phyloP scores from a whole-genome alignment of 2,797 vertebrate genomes.

The Chiroxiphia lanceolata region DNA sequence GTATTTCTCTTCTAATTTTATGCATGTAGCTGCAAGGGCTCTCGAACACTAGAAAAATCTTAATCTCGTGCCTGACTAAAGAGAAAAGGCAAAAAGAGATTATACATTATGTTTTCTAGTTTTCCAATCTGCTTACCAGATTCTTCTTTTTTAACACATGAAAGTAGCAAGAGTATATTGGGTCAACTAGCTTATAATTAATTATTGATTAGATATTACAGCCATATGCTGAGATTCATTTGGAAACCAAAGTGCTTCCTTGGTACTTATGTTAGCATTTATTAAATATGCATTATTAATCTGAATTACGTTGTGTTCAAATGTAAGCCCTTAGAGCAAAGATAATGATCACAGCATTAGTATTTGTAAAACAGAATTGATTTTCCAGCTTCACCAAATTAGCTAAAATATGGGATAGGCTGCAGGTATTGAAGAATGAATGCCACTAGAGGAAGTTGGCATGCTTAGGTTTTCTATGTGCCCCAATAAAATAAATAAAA shows the following conservation, averaged over 20 bases:
- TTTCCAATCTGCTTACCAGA: conserved; percentile 37
- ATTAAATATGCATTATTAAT: conserved; percentile 70
- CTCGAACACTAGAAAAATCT: conserved; percentile 10
- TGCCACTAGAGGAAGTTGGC: neutral
- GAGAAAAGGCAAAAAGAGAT: conserved; percentile 14
- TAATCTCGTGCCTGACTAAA: neutral
- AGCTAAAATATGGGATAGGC: conserved; percentile 41
- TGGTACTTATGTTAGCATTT: conserved; percentile 46
- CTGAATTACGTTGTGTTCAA: conserved; percentile 60
- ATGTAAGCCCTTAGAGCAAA: conserved; percentile 57
- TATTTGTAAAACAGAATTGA: conserved; percentile 60
- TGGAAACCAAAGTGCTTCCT: conserved; percentile 52
- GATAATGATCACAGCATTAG: conserved; percentile 52
- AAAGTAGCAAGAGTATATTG: conserved; percentile 36
- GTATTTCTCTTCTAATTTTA: neutral
- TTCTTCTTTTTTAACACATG: conserved; percentile 20
- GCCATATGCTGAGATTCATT: conserved; percentile 26
- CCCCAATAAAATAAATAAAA: neutral
- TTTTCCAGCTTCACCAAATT: conserved; percentile 63
- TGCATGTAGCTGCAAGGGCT: neutral
- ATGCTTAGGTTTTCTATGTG: neutral
- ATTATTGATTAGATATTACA: conserved; percentile 69
- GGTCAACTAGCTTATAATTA: conserved; percentile 67
- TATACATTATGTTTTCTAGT: neutral
- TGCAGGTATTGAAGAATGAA: conserved; percentile 21